Conservation (phyloP, 2,888 invertebrate species). For the Rhagophthalmus giganteus region DNA sequence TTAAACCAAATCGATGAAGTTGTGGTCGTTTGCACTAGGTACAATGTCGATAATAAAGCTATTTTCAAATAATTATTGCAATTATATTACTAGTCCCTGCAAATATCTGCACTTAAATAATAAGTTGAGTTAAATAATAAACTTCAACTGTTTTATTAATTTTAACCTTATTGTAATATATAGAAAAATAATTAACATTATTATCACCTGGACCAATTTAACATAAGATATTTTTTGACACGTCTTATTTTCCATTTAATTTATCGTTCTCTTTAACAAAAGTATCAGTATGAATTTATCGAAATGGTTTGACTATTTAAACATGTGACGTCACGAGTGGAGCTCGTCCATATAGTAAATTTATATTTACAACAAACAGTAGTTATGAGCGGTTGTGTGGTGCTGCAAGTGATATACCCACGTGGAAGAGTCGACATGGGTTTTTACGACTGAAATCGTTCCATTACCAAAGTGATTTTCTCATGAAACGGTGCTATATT, state of each 20-base stretch:
- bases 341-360: constrained; percentile 38
- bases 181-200: background rate
- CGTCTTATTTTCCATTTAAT: background rate
- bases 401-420: constrained; percentile 29
- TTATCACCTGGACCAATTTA: background rate
- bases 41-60: background rate
- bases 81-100: too few species aligned
- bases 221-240: background rate
- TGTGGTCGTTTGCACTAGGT: constrained; percentile 6
- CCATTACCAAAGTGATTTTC: constrained; percentile 7
- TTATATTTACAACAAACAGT: constrained; percentile 43
- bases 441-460: constrained; percentile 12
- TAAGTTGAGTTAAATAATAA: background rate
- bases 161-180: background rate
- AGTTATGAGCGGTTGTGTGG: constrained; percentile 35
- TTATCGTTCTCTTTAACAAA: background rate
- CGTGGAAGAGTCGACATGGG: constrained; percentile 35
- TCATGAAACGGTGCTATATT: constrained; percentile 8
- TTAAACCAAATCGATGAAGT: constrained; percentile 20
- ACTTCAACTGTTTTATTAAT: background rate
- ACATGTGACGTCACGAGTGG: constrained; percentile 40
- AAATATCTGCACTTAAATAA: too few species aligned
- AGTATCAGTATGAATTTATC: constrained; percentile 24
- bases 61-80: too few species aligned
- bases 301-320: constrained; percentile 19